A percentile compares a stretch with the other conserved stretches of the same genome.
Conservation (phyloP, 2,113 vertebrate genomes). For the Sprattus sprattus region DNA sequence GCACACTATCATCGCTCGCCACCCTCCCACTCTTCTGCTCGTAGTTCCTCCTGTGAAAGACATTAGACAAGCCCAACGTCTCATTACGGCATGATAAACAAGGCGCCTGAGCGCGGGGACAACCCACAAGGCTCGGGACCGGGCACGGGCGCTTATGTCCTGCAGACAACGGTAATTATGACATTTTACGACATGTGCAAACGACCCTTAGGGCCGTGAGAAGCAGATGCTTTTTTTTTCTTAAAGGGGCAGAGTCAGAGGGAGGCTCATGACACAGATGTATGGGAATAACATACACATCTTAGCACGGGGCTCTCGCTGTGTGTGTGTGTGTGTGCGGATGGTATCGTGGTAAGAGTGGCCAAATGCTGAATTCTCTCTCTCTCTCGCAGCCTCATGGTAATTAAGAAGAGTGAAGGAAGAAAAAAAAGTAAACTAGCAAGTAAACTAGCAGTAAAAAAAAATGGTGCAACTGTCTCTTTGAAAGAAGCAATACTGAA, state of each 20-base stretch:
- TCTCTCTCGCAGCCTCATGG: not conserved
- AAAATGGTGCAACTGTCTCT: slow-evolving; percentile 13
- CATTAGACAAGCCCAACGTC: slow-evolving; percentile 36
- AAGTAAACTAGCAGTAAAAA: slow-evolving; percentile 7
- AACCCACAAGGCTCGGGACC: not conserved
- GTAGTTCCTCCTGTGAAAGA: slow-evolving; percentile 35
- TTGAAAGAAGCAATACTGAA: slow-evolving; percentile 1
- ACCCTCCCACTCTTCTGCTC: slow-evolving; percentile 31
- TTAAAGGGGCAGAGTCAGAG: not conserved
- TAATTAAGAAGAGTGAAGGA: not conserved
- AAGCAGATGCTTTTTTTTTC: not conserved
- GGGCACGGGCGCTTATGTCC: not conserved
- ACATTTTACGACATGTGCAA: slow-evolving; percentile 20
- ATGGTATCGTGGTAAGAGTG: not conserved
- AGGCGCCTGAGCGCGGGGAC: not conserved
- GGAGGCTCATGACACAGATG: not conserved
- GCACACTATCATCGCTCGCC: not conserved
- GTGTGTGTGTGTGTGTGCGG: not conserved
- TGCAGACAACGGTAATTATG: slow-evolving; percentile 3
- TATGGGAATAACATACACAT: slow-evolving; percentile 3
- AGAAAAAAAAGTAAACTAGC: not conserved
- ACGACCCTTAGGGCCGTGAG: slow-evolving; percentile 2
- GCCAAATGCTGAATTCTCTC: not conserved
- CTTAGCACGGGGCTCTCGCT: not conserved
- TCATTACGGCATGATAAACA: slow-evolving; percentile 19